Percentiles rank a stretch among this genome's conserved stretches.
Evolutionary conservation across 1,140 invertebrate genomes (phyloP).

Genomic region (Metopolophium dirhodum): DNA sequence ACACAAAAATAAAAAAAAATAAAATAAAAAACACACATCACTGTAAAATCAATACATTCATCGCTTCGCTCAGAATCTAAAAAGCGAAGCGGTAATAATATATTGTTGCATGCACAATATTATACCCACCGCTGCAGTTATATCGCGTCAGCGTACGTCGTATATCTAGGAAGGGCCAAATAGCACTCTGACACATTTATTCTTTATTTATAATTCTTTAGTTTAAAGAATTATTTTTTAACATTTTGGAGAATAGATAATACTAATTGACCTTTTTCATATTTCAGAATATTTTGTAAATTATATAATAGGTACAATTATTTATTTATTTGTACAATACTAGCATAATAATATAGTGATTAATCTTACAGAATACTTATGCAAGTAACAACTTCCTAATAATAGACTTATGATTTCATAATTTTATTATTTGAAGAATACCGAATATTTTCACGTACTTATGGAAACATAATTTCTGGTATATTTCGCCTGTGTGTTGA

Average conservation of each 20-base stretch:
- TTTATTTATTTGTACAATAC: neutral
- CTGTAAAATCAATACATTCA: no score
- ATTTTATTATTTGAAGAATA: neutral
- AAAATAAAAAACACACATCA: no score
- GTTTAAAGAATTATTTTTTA: neutral
- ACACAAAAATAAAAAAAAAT: no score
- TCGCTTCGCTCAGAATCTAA: no score
- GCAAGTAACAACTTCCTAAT: neutral
- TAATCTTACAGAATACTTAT: neutral
- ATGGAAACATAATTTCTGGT: neutral
- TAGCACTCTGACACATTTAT: neutral
- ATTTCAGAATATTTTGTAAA: neutral
- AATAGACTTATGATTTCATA: neutral
- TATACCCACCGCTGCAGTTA: neutral
- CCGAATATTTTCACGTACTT: neutral
- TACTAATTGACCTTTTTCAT: neutral
- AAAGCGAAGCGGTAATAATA: no score
- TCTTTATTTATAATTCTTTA: neutral
- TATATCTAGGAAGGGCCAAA: neutral
- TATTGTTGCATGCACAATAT: neutral
- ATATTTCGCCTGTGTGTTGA: neutral
- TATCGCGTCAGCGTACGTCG: neutral
- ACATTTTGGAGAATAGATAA: no score
- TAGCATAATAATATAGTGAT: neutral
- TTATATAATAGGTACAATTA: no score